Conservation (phyloP, 2,888 invertebrate genomes). For the Melieria crassipennis region DNA sequence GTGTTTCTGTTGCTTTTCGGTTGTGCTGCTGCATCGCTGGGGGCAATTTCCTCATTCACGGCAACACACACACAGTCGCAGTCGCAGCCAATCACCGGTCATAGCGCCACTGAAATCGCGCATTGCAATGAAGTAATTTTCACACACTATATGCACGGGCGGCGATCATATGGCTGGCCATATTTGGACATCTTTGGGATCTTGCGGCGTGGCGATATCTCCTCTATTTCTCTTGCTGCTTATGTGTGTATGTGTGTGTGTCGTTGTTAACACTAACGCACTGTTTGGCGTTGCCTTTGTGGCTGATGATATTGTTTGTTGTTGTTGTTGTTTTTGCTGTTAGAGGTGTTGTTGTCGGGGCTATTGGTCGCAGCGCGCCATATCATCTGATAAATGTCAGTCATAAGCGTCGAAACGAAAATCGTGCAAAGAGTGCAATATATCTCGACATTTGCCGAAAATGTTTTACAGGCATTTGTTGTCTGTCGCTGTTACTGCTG, state of each 20-base stretch:
- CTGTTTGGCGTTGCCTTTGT: background rate
- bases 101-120: constrained; percentile 11
- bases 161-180: constrained; percentile 20
- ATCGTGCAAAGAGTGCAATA: constrained; percentile 39
- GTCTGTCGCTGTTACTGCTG: constrained; percentile 3
- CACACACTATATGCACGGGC: constrained; percentile 4
- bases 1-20: too few species aligned
- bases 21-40: background rate
- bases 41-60: constrained; percentile 23
- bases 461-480: constrained; percentile 26
- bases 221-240: constrained; percentile 12
- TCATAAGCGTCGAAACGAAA: constrained; percentile 41
- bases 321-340: background rate
- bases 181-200: constrained; percentile 17
- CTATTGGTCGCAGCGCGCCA: constrained; percentile 10
- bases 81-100: background rate
- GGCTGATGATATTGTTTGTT: background rate
- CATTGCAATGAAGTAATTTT: constrained; percentile 30
- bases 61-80: background rate
- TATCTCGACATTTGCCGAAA: constrained; percentile 29
- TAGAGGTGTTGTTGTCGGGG: background rate
- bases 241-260: background rate
- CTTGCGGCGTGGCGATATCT: background rate
- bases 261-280: background rate
- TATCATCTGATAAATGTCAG: constrained; percentile 42